Evolutionary conservation across 2,888 invertebrate genomes (phyloP).

Genomic region (Drosophila villosipedis): DNA sequence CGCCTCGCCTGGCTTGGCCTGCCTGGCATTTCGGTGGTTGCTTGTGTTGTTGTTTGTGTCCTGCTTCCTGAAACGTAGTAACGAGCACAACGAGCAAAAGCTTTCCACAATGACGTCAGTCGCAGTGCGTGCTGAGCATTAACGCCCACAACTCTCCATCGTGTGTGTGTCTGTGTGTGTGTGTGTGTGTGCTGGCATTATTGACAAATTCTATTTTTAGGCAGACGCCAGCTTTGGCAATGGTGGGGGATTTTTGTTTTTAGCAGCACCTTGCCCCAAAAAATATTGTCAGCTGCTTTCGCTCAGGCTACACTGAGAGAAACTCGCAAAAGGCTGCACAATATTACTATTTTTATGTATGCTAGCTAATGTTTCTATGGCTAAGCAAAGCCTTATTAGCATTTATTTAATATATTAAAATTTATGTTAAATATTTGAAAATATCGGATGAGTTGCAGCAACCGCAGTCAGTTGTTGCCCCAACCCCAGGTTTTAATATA

Average conservation of each 20-base stretch:
- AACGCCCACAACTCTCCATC: slow-evolving; percentile 54
- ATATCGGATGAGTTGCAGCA: not conserved
- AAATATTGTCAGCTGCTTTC: slow-evolving; percentile 36
- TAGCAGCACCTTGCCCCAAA: slow-evolving; percentile 56
- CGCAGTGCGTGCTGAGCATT: slow-evolving; percentile 52
- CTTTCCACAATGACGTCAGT: slow-evolving; percentile 82
- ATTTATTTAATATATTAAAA: not conserved
- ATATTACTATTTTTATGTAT: not conserved
- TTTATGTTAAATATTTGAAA: not conserved
- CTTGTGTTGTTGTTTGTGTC: slow-evolving; percentile 58
- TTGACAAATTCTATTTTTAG: slow-evolving; percentile 78
- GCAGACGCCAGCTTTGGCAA: slow-evolving; percentile 27
- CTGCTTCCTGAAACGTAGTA: slow-evolving; percentile 75
- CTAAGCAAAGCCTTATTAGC: not conserved
- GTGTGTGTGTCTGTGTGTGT: slow-evolving; percentile 26
- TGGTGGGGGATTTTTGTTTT: slow-evolving; percentile 69
- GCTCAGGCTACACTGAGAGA: slow-evolving; percentile 47
- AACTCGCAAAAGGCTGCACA: slow-evolving; percentile 6
- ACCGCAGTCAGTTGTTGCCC: slow-evolving; percentile 3
- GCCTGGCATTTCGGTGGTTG: slow-evolving; percentile 32
- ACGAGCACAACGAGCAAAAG: slow-evolving; percentile 60
- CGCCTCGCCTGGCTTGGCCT: not conserved
- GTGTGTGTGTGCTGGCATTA: slow-evolving; percentile 50
- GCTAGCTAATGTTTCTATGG: not conserved
- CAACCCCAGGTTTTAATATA: not conserved